Evolutionary conservation across 2,888 invertebrate species (phyloP), one percentile per base, ranked within the genome.

Genomic region (Neocrepidodera transversa): DNA sequence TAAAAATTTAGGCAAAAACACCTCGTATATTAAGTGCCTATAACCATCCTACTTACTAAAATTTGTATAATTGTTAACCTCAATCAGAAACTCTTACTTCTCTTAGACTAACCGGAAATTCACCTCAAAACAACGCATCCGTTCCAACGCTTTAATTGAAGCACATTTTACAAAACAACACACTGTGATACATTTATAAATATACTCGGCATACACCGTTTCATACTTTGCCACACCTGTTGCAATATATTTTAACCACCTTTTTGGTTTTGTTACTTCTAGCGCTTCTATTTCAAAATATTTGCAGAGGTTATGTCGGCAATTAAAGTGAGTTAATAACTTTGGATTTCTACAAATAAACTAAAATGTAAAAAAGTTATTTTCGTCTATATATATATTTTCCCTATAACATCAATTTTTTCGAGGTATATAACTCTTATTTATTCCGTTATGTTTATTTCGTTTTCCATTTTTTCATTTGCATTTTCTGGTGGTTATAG

Each of bases 181-280:
- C 54, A 16, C 35, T 38, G 35, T 45, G 45, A 26, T 54, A 45
- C 23, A 35, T 54, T 45, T 60, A 54, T 60, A 55, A 55, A 60
- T 55, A 60, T 32, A 58, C 42, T 20, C 18, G 14, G 32, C 36
- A 18, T 38, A 28, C 45, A 16, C 23, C 16, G 48, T 35, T 54
- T 54, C 54, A 47, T 54, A 60, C 32, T 55, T 50, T 28, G 47
- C 55, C 55, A 60, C 60, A 60, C 60, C 60, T 60, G 60, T 55
- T 58, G 49, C 51, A 45, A 55, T 60, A 60, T 60, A 60, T 60
- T 38, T 53, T 50, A n/a, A 43, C 20, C 20, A 36, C 26, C 32
- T 47, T 49, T 54, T 30, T 20, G 42, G 49, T 50, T 51, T 49
- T 30, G 8, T 8, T 36, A 18, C 16, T 11, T 16, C 16, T 23